Percentiles rank a stretch among this genome's conserved stretches.
These are phyloP conservation scores for Lasaia peninsularis DNA, from an alignment of 1,140 invertebrate species.

Conservation along the genomic window DNA sequence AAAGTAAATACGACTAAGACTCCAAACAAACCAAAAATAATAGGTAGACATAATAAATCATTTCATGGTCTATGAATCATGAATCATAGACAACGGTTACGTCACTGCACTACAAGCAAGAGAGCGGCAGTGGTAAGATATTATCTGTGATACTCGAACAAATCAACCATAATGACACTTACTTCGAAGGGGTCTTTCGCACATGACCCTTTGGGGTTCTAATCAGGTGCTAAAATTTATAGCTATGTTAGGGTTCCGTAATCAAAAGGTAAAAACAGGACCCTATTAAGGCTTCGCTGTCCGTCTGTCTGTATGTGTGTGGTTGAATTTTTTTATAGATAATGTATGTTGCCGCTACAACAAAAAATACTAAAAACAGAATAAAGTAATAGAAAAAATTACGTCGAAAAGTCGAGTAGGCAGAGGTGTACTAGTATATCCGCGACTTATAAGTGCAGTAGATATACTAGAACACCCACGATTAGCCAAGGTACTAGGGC, in stretches of 20 bases:
- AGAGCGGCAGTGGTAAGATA: neutral
- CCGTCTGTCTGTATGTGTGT: too few relatives aligned
- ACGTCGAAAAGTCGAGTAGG: too few relatives aligned
- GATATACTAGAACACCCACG: too few relatives aligned
- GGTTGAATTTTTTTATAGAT: too few relatives aligned
- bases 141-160: constrained; percentile 8
- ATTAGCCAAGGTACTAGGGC: too few relatives aligned
- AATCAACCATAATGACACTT: constrained; percentile 11
- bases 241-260: neutral
- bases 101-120: neutral
- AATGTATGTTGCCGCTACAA: too few relatives aligned
- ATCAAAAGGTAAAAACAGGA: too few relatives aligned
- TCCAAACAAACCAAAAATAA: neutral
- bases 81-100: neutral
- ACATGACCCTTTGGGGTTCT: neutral
- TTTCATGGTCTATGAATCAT: neutral
- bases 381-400: too few relatives aligned
- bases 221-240: neutral
- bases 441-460: too few relatives aligned
- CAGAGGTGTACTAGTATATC: too few relatives aligned
- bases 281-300: too few relatives aligned
- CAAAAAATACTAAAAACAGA: too few relatives aligned
- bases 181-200: constrained; percentile 9
- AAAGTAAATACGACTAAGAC: neutral
- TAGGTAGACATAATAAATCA: neutral